phyloP scores from a whole-genome alignment of 2,888 invertebrate genomes.

The Epinotia nisella region DNA sequence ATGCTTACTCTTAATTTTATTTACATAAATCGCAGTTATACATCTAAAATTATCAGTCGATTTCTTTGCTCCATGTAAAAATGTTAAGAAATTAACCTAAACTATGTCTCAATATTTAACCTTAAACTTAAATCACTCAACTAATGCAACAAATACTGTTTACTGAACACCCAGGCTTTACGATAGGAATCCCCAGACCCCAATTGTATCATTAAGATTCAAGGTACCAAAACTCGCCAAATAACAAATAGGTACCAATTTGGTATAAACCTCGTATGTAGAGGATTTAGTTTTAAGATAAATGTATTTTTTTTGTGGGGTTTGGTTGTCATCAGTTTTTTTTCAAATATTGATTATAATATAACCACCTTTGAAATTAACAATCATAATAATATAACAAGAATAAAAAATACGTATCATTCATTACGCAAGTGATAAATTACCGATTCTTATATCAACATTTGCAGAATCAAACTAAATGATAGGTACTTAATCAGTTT shows the following conservation, averaged over 20 bases:
- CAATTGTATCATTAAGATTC: too few species aligned
- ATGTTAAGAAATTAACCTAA: slow-evolving; percentile 53
- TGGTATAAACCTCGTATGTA: not conserved
- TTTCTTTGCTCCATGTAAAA: slow-evolving; percentile 66
- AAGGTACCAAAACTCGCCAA: not conserved
- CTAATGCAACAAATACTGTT: slow-evolving; percentile 33
- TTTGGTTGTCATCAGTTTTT: too few species aligned
- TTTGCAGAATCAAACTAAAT: not conserved
- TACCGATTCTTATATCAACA: not conserved
- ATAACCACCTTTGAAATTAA: not conserved
- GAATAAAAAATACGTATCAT: slow-evolving; percentile 6
- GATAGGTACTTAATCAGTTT: not conserved
- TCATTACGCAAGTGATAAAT: not conserved
- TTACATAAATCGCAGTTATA: slow-evolving; percentile 62
- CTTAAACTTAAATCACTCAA: slow-evolving; percentile 24
- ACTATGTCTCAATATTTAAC: slow-evolving; percentile 38
- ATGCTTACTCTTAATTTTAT: slow-evolving; percentile 48
- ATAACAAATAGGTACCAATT: not conserved
- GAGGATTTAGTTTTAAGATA: too few species aligned
- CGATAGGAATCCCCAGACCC: too few species aligned
- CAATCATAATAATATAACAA: not conserved
- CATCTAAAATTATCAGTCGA: slow-evolving; percentile 81
- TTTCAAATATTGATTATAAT: not conserved
- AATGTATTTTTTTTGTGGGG: too few species aligned
- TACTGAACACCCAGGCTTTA: not conserved